phyloP scores from a whole-genome alignment of 92 coral and sea anemone species.

The Heliopora coerulea region DNA sequence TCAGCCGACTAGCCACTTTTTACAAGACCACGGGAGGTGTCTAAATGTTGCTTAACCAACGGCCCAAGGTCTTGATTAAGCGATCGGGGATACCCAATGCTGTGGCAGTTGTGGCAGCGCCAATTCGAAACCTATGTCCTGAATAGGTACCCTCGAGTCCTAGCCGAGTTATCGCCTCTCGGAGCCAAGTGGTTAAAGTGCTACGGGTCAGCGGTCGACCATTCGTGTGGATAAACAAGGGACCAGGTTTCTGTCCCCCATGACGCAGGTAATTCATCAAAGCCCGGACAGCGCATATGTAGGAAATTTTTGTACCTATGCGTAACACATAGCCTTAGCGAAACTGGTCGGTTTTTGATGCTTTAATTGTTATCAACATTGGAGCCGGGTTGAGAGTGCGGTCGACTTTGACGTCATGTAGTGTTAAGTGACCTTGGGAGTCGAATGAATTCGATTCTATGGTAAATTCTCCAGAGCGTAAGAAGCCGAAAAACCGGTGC shows the following conservation, averaged over 20 bases:
- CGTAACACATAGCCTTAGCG: neutral
- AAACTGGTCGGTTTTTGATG: slow-evolving; percentile 40
- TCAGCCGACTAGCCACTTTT: slow-evolving; percentile 9
- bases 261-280: neutral
- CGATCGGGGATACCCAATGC: slow-evolving; percentile 5
- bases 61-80: slow-evolving; percentile 39
- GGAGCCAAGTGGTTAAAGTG: too few relatives aligned
- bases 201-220: too few relatives aligned
- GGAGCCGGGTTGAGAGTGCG: neutral
- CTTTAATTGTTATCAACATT: neutral
- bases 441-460: neutral
- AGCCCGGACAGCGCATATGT: slow-evolving; percentile 6
- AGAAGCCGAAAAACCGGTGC: slow-evolving; percentile 43
- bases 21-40: slow-evolving; percentile 15
- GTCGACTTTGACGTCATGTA: neutral
- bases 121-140: slow-evolving; percentile 1
- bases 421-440: neutral
- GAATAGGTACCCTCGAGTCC: neutral
- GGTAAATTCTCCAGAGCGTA: slow-evolving; percentile 39
- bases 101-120: neutral
- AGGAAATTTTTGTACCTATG: neutral
- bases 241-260: neutral
- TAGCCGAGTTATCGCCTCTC: neutral
- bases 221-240: neutral
- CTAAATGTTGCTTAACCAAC: slow-evolving; percentile 47